Conservation (phyloP, 2,888 invertebrate species). For the Maniola hyperantus region DNA sequence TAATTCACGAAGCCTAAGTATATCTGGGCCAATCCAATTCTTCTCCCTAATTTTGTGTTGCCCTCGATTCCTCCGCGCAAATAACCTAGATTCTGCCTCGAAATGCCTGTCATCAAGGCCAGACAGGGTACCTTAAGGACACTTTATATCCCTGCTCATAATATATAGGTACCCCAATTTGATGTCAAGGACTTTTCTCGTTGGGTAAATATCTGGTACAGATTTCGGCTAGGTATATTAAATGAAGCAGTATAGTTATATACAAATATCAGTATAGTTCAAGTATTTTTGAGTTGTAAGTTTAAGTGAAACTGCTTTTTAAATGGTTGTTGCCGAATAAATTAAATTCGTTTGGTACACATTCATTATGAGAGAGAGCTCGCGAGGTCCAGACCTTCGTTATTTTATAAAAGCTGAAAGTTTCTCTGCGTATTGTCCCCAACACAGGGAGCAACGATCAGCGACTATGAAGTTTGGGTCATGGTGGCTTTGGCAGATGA, state of each 20-base stretch:
- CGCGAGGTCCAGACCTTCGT: no score
- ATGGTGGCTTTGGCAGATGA: no score
- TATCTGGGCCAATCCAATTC: conserved; percentile 34
- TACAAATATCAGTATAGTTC: no score
- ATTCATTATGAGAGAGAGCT: no score
- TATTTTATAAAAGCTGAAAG: no score
- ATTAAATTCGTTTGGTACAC: no score
- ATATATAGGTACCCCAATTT: conserved; percentile 29
- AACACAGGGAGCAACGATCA: no score
- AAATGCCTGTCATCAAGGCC: conserved; percentile 64
- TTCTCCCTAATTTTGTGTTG: conserved; percentile 41
- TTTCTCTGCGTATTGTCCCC: no score
- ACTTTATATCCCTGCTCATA: conserved; percentile 32
- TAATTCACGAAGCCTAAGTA: conserved; percentile 20
- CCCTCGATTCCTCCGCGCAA: conserved; percentile 54
- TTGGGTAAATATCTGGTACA: conserved; percentile 4
- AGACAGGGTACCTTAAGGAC: conserved; percentile 42
- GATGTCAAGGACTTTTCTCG: conserved; percentile 31
- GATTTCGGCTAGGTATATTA: conserved; percentile 1
- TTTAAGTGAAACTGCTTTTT: no score
- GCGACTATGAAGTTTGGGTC: no score
- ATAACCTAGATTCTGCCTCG: conserved; percentile 62
- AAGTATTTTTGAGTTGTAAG: no score
- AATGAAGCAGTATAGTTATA: conserved; percentile 1
- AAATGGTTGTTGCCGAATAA: no score